Base-by-base conservation (phyloP, 2,113 vertebrate genomes). In the Theropithecus gelada region DNA sequence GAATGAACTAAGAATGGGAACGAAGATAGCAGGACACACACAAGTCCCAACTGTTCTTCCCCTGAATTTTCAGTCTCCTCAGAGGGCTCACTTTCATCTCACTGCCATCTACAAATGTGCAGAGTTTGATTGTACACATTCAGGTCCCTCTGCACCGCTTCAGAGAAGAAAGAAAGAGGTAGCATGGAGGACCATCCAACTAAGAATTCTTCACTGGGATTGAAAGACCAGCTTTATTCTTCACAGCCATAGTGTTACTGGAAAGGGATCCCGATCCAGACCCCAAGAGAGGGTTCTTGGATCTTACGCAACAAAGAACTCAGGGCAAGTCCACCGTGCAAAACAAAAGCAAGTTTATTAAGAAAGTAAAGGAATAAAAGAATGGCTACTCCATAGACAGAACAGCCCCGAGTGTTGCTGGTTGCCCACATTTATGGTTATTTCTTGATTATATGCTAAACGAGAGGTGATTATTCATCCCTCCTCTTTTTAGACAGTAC, bases 181-280 rank as follows among this genome's bases (percentile, higher is more conserved):
- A 35, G 18, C 48, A 6, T 1, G 27, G 20, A 81, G 43, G 66
- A 30, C 61, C 8, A 3, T 2, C 8, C 6, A 18, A 0, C 3
- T 48, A 17, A 83, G 61, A 40, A n/a, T 66, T 80, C 38, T 32
- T 82, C n/a, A 73, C 61, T 23, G 12, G 35, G 20, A 89, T 61
- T 57, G 78, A 16, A 50, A 85, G 8, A 57, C 8, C 16, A 70
- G 11, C 61, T 64, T 22, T 72, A 35, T 6, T 25, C 57, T 23
- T 68, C 11, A 12, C 2, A 45, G 40, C 16, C n/a, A 25, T 32
- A 3, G 12, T 32, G 61, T 64, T 64, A 32, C 27, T 64, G 27
- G 61, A 64, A 64, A 64, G 61, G 0, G 27, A 30, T 64, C 61
- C 30, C 6, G 0, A 64, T 30, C 61, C 61, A 32, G 61, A 64